Conservation (phyloP, 2,888 invertebrate species). For the Monochamus alternatus region DNA sequence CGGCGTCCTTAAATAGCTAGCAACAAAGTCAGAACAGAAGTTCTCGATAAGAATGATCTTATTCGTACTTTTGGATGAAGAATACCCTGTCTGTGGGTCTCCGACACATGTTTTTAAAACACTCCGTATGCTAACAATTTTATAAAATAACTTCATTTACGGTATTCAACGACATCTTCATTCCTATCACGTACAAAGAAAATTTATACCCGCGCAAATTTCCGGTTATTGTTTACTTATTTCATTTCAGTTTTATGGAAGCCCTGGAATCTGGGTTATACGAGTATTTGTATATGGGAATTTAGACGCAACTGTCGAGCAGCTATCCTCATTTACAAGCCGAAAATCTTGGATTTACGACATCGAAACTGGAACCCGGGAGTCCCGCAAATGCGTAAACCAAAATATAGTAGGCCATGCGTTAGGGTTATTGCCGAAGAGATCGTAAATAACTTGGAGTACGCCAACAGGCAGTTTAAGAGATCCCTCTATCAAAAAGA, state of each 20-base stretch:
- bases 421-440: constrained; percentile 49
- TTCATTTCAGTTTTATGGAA: constrained; percentile 21
- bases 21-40: too few species aligned
- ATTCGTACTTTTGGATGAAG: too few species aligned
- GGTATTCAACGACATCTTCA: not conserved
- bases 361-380: constrained; percentile 38
- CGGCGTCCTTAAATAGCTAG: too few species aligned
- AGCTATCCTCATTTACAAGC: constrained; percentile 28
- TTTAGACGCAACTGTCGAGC: constrained; percentile 23
- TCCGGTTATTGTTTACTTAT: constrained; percentile 16
- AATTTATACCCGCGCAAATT: not conserved
- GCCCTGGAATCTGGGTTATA: constrained; percentile 3
- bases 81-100: too few species aligned
- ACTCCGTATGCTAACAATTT: too few species aligned
- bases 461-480: constrained; percentile 40
- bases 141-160: too few species aligned
- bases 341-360: constrained; percentile 49
- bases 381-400: constrained; percentile 42
- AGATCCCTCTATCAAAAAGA: constrained; percentile 36
- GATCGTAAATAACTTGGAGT: constrained; percentile 48
- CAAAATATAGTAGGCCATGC: constrained; percentile 50
- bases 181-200: not conserved
- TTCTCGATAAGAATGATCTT: too few species aligned
- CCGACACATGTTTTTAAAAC: too few species aligned
- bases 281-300: constrained; percentile 15